phyloP scores from a whole-genome alignment of 2,888 invertebrate genomes.

The Melangyna quadrimaculata region DNA sequence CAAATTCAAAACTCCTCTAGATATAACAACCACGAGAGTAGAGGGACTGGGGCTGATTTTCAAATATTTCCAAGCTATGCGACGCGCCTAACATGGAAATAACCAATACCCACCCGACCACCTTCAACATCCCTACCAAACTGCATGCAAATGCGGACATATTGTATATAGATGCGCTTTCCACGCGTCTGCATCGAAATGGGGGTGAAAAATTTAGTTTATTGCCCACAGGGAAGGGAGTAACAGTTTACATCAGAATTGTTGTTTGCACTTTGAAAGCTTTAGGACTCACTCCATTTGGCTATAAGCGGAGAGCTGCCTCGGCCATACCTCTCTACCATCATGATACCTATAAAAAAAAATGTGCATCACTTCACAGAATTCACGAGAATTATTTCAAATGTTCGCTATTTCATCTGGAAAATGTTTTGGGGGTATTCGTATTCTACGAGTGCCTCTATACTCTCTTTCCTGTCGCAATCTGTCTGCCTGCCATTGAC shows the following conservation, averaged over 20 bases:
- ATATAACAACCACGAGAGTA: not conserved
- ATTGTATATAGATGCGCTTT: conserved; percentile 30
- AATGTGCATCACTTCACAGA: conserved; percentile 9
- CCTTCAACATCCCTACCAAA: not conserved
- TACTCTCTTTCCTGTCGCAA: not conserved
- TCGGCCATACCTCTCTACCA: not conserved
- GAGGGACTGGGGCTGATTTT: not conserved
- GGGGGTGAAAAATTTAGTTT: conserved; percentile 31
- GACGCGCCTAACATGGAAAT: not conserved
- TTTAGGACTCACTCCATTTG: not conserved
- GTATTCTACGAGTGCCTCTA: not conserved
- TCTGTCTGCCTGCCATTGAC: conserved; percentile 5
- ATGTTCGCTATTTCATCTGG: conserved; percentile 19
- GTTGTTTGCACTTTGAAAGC: conserved; percentile 30
- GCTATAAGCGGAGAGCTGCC: not conserved
- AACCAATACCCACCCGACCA: not conserved
- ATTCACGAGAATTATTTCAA: conserved; percentile 22
- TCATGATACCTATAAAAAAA: too few relatives aligned
- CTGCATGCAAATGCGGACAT: not conserved
- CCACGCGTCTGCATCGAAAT: conserved; percentile 33
- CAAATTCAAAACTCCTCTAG: not conserved
- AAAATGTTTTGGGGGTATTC: not conserved
- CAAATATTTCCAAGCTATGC: conserved; percentile 37
- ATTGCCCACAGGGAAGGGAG: conserved; percentile 17
- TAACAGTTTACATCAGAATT: conserved; percentile 16